Percentiles rank a stretch among this genome's conserved stretches.
phyloP scores from a whole-genome alignment of 2,113 vertebrate species.

The Tilapia sparmanii region DNA sequence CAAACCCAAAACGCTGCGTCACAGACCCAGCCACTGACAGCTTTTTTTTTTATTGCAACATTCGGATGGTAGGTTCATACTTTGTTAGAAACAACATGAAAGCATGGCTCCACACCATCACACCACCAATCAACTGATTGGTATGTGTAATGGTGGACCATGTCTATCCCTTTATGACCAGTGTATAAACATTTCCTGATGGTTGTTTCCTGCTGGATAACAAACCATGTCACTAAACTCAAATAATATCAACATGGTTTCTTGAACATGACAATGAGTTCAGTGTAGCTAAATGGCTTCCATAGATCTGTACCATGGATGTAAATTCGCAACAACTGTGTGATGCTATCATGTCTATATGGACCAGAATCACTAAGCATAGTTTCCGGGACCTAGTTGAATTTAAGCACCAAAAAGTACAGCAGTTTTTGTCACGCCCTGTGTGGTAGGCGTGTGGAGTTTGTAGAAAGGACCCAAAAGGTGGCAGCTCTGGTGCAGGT shows the following conservation, averaged over 20 bases:
- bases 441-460: too few relatives aligned
- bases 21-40: not conserved
- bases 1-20: not conserved
- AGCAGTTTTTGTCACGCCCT: not conserved
- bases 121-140: not conserved
- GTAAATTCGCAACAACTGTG: not conserved
- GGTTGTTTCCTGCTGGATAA: not conserved
- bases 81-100: not conserved
- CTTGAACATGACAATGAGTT: not conserved
- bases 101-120: not conserved
- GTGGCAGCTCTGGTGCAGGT: too few relatives aligned
- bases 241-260: not conserved
- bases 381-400: not conserved
- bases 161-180: not conserved
- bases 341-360: not conserved
- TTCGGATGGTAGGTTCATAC: not conserved
- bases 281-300: not conserved
- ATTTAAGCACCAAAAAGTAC: not conserved
- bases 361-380: not conserved
- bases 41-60: not conserved
- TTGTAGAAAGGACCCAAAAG: too few relatives aligned
- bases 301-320: not conserved
- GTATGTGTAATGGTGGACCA: accelerated
- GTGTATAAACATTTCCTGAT: not conserved
- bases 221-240: not conserved